Evolutionary conservation across 1,140 invertebrate species (phyloP).

Genomic region (Spodoptera litura): DNA sequence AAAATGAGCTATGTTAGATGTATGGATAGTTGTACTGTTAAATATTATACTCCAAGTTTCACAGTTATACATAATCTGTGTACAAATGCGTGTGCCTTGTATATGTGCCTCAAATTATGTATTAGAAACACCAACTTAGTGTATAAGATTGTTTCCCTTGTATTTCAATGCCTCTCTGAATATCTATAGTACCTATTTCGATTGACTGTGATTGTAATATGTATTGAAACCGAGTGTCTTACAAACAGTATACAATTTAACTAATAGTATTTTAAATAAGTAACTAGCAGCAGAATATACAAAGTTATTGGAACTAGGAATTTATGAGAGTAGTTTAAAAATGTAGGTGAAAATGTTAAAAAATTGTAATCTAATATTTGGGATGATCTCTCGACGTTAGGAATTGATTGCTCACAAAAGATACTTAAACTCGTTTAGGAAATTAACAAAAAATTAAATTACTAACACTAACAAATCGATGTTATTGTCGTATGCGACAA

Average conservation of each 20-base stretch:
- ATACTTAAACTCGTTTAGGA: slow-evolving; percentile 69
- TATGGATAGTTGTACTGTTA: slow-evolving; percentile 26
- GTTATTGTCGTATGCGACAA: neutral
- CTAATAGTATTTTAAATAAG: neutral
- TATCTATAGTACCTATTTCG: neutral
- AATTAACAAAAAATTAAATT: slow-evolving; percentile 48
- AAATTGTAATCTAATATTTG: neutral
- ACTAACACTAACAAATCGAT: slow-evolving; percentile 26
- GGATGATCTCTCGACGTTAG: slow-evolving; percentile 27
- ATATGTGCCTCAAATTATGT: slow-evolving; percentile 41
- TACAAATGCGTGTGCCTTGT: slow-evolving; percentile 40
- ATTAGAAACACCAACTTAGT: slow-evolving; percentile 14
- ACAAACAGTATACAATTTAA: slow-evolving; percentile 8
- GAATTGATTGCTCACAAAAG: slow-evolving; percentile 68
- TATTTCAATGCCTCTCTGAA: neutral
- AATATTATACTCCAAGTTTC: slow-evolving; percentile 37
- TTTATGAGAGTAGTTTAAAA: too few species aligned
- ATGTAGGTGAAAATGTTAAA: too few species aligned
- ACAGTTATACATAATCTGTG: neutral
- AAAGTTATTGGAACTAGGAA: too few species aligned
- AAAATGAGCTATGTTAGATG: slow-evolving; percentile 24
- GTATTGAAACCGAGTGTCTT: slow-evolving; percentile 30
- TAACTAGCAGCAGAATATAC: too few species aligned
- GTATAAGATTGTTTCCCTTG: slow-evolving; percentile 5
- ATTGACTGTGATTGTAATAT: slow-evolving; percentile 20